A percentile compares a stretch with the other conserved stretches of the same genome.
Conservation (phyloP, 2,113 vertebrate species). For the Paracanthobrama guichenoti region DNA sequence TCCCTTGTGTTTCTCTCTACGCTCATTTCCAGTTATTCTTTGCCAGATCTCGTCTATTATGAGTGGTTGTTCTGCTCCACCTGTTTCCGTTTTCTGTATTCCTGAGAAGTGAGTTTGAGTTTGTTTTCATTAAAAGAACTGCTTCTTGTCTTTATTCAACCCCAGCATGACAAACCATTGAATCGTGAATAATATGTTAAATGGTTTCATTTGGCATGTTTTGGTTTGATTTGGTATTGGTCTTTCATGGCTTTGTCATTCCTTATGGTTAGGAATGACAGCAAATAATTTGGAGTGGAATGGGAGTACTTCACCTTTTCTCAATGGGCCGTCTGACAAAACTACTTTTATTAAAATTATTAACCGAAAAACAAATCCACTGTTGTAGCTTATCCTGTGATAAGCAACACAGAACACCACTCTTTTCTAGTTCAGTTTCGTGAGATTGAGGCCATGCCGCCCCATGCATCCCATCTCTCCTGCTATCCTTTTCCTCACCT, state of each 20-base stretch:
- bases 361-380: background rate
- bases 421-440: background rate
- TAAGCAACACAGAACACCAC: background rate
- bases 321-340: no score
- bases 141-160: no score
- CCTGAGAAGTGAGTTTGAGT: no score
- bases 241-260: background rate
- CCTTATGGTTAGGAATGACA: background rate
- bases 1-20: no score
- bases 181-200: background rate
- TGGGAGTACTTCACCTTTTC: background rate
- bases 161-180: background rate
- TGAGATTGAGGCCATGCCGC: background rate
- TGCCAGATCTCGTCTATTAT: no score
- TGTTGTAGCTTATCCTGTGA: no score
- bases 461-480: background rate
- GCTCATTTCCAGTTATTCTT: no score
- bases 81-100: no score
- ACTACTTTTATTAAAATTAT: background rate
- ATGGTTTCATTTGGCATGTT: background rate
- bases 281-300: background rate
- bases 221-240: background rate
- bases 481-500: background rate
- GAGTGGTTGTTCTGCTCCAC: no score
- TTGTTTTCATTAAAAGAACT: no score